Conservation (phyloP, 2,113 vertebrate species). For the Daphoenositta chrysoptera region DNA sequence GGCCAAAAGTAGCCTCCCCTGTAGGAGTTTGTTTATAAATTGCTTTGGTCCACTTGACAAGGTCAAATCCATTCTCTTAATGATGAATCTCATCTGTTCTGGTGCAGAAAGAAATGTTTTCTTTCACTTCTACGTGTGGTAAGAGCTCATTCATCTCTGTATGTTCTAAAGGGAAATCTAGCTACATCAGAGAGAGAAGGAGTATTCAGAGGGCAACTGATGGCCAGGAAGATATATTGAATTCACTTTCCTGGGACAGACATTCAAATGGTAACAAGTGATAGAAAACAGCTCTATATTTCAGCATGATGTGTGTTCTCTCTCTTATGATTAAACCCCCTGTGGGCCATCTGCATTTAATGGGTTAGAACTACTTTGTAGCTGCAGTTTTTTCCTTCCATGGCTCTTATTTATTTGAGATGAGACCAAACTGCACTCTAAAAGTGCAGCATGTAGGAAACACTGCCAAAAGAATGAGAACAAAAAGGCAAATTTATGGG, state of each 20-base stretch:
- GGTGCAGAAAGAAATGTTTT: conserved; percentile 81
- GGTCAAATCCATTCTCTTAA: conserved; percentile 96
- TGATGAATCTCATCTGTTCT: conserved; percentile 94
- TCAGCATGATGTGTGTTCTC: conserved; percentile 76
- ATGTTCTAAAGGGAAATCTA: conserved; percentile 77
- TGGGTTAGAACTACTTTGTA: conserved; percentile 81
- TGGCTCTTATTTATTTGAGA: conserved; percentile 78
- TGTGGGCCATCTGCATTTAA: conserved; percentile 80
- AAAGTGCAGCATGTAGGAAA: conserved; percentile 74
- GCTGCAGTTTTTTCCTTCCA: conserved; percentile 68
- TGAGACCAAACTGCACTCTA: conserved; percentile 65
- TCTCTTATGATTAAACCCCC: conserved; percentile 75
- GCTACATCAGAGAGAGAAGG: conserved; percentile 79
- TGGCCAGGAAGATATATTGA: conserved; percentile 85
- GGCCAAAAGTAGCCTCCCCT: conserved; percentile 71
- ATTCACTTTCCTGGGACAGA: conserved; percentile 81
- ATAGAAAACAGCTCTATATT: conserved; percentile 85
- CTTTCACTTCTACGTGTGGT: conserved; percentile 83
- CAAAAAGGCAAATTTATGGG: conserved; percentile 74
- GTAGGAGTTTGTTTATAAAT: conserved; percentile 89
- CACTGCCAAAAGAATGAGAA: conserved; percentile 72
- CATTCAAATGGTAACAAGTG: conserved; percentile 82
- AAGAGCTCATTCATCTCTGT: conserved; percentile 86
- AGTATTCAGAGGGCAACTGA: conserved; percentile 81
- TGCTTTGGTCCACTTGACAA: conserved; percentile 88